Percentiles rank a stretch among this genome's conserved stretches.
Conservation (phyloP, 2,113 vertebrate species). For the Rhizomys pruinosus region DNA sequence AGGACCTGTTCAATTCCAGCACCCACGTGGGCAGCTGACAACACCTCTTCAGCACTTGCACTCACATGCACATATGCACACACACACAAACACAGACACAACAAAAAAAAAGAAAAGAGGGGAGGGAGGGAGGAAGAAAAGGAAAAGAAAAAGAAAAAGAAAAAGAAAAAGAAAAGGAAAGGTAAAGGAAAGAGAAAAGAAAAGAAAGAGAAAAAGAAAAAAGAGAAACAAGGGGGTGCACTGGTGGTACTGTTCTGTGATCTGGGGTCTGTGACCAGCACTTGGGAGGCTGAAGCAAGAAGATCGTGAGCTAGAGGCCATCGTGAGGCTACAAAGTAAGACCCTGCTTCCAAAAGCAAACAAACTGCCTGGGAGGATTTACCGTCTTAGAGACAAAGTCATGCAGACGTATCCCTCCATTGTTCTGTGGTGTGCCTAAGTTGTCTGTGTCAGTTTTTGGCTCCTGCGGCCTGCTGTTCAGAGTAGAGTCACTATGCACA, state of each 20-base stretch:
- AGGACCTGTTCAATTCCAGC: too few relatives aligned
- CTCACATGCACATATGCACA: too few relatives aligned
- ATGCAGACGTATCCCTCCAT: slow-evolving; percentile 90
- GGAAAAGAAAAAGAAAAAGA: too few relatives aligned
- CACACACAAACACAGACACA: too few relatives aligned
- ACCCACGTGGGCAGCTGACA: too few relatives aligned
- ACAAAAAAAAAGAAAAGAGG: too few relatives aligned
- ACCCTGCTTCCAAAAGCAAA: background rate
- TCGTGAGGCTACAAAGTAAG: background rate
- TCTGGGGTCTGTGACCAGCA: too few relatives aligned
- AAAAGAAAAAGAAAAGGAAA: too few relatives aligned
- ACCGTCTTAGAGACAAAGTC: slow-evolving; percentile 98
- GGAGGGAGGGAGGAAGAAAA: too few relatives aligned
- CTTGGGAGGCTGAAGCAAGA: background rate
- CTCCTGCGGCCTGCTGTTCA: slow-evolving; percentile 86
- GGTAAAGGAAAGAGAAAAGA: background rate
- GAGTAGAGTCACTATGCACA: slow-evolving; percentile 92
- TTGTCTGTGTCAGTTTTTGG: slow-evolving; percentile 77
- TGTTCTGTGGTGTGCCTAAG: slow-evolving; percentile 90
- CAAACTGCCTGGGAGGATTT: slow-evolving; percentile 51
- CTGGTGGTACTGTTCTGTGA: background rate
- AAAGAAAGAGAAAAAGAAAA: background rate
- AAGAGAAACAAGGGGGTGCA: background rate
- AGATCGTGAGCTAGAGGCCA: background rate
- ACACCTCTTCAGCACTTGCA: too few relatives aligned